Conservation (phyloP, 2,113 vertebrate genomes). For the Salvator merianae region DNA sequence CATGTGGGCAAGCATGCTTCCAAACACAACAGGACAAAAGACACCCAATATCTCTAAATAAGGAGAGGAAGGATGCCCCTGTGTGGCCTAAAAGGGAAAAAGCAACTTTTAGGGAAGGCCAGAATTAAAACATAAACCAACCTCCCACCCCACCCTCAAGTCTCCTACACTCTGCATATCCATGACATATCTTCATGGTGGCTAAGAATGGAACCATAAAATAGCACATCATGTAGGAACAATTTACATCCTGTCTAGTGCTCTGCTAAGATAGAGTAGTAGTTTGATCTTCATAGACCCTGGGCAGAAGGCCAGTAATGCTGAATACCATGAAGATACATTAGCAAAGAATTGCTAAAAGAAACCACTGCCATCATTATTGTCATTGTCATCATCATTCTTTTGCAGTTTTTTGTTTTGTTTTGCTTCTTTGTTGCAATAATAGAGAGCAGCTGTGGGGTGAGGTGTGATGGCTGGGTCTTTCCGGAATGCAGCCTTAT, state of each 20-base stretch:
- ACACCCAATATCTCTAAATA: no score
- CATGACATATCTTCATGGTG: neutral
- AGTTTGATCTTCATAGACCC: neutral
- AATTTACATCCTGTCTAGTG: neutral
- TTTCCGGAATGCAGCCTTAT: constrained; percentile 76
- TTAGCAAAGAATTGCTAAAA: neutral
- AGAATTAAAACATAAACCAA: no score
- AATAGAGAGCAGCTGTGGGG: constrained; percentile 60
- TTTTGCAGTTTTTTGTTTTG: constrained; percentile 55
- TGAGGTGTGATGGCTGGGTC: constrained; percentile 51
- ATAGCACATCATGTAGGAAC: neutral
- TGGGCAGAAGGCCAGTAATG: neutral
- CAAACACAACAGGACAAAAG: no score
- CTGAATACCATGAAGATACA: neutral
- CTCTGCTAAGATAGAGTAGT: neutral
- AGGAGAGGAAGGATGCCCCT: no score
- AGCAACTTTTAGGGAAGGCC: no score
- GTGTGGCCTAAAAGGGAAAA: no score
- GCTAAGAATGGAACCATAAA: neutral
- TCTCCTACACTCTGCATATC: neutral
- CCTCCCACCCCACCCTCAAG: no score
- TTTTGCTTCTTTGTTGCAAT: constrained; percentile 55
- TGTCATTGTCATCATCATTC: constrained; percentile 18
- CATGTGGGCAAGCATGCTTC: no score
- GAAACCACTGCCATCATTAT: neutral